phyloP scores from a whole-genome alignment of 2,888 invertebrate genomes.

The Agrotis exclamationis region DNA sequence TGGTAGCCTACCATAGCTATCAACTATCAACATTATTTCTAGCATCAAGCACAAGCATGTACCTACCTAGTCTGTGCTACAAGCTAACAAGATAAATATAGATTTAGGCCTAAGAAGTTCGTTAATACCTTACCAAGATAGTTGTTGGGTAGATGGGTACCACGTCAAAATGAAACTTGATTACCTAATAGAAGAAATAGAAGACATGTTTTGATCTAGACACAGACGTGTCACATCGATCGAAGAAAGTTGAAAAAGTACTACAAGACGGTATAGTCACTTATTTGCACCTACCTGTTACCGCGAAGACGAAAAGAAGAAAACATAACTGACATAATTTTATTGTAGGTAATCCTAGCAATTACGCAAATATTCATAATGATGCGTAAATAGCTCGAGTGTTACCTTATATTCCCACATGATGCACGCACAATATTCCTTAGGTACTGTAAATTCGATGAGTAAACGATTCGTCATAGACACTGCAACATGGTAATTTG shows the following conservation, averaged over 20 bases:
- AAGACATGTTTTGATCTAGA: too few relatives aligned
- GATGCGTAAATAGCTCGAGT: background rate
- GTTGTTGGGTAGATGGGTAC: background rate
- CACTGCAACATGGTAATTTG: background rate
- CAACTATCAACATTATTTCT: too few relatives aligned
- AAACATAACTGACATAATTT: background rate
- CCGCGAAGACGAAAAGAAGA: background rate
- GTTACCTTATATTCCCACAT: slow-evolving; percentile 3
- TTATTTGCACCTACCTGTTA: background rate
- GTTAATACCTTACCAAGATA: background rate
- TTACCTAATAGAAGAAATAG: too few relatives aligned
- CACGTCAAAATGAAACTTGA: too few relatives aligned
- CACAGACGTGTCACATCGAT: background rate
- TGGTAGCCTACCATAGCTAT: too few relatives aligned
- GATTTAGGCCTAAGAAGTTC: background rate
- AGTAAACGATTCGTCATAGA: slow-evolving; percentile 44
- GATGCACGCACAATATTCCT: slow-evolving; percentile 13
- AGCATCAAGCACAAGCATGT: too few relatives aligned
- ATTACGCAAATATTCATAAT: slow-evolving; percentile 11
- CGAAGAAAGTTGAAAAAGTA: background rate
- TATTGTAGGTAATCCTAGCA: slow-evolving; percentile 7
- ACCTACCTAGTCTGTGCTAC: too few relatives aligned
- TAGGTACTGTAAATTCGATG: slow-evolving; percentile 21
- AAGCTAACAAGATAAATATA: background rate
- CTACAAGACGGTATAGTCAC: background rate